Evolutionary conservation across 2,797 vertebrate genomes (phyloP).

Genomic region (Acestrorhynchus altus): DNA sequence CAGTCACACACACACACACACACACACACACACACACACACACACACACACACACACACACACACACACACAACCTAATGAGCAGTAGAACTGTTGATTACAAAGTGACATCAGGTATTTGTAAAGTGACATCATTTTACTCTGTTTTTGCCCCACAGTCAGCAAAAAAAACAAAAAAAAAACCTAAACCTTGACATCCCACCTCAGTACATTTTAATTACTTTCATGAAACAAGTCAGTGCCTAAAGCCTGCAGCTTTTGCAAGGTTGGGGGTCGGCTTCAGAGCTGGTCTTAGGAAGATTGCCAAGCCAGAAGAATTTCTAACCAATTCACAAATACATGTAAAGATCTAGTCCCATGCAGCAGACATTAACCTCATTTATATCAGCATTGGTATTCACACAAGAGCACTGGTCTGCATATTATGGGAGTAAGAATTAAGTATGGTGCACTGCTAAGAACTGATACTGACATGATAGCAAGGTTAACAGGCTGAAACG

Average conservation of each 20-base stretch:
- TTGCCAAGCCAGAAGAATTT: slow-evolving; percentile 51
- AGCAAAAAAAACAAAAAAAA: slow-evolving; percentile 37
- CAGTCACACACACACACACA: slow-evolving; percentile 68
- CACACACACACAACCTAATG: slow-evolving; percentile 68
- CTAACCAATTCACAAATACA: slow-evolving; percentile 53
- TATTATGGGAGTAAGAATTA: slow-evolving; percentile 37
- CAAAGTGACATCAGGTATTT: slow-evolving; percentile 83
- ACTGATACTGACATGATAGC: slow-evolving; percentile 61
- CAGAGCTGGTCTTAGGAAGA: slow-evolving; percentile 50
- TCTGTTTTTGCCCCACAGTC: slow-evolving; percentile 55
- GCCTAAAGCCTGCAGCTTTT: slow-evolving; percentile 66
- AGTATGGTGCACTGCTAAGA: slow-evolving; percentile 57
- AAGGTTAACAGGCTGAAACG: slow-evolving; percentile 54
- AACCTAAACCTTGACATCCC: slow-evolving; percentile 50
- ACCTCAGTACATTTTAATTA: slow-evolving; percentile 46
- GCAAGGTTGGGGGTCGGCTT: slow-evolving; percentile 75
- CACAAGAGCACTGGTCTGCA: slow-evolving; percentile 40
- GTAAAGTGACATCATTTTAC: slow-evolving; percentile 83
- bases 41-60: slow-evolving; percentile 54
- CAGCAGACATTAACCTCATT: slow-evolving; percentile 56
- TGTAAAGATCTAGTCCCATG: slow-evolving; percentile 57
- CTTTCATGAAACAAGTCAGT: slow-evolving; percentile 55
- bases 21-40: slow-evolving; percentile 43
- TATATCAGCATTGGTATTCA: slow-evolving; percentile 44
- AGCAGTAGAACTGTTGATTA: slow-evolving; percentile 72